Evolutionary conservation across 2,888 invertebrate species (phyloP).

Genomic region (Acanthopleura granulata): DNA sequence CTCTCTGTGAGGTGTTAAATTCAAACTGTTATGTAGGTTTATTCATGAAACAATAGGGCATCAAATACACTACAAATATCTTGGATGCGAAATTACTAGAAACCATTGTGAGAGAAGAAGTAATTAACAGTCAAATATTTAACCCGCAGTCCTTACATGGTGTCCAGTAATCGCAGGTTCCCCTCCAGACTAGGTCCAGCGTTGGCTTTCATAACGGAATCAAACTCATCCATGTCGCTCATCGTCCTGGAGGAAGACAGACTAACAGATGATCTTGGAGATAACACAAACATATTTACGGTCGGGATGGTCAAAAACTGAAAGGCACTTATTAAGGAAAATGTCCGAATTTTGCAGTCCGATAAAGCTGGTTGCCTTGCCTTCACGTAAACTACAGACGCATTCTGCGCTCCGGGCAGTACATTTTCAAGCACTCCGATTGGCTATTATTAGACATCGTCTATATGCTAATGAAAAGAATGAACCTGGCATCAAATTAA

Average conservation of each 20-base stretch:
- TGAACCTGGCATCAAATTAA: no score
- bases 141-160: slow-evolving; percentile 34
- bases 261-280: not conserved
- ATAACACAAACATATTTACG: not conserved
- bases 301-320: no score
- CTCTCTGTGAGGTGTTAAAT: no score
- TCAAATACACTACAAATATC: no score
- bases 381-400: slow-evolving; percentile 36
- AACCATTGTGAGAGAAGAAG: not conserved
- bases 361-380: slow-evolving; percentile 35
- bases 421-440: not conserved
- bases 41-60: no score
- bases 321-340: no score
- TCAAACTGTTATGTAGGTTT: no score
- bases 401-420: not conserved
- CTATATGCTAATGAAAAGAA: no score
- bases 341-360: no score
- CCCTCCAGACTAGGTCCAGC: slow-evolving; percentile 41
- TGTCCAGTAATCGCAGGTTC: slow-evolving; percentile 37
- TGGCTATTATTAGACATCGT: not conserved
- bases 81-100: not conserved
- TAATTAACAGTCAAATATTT: not conserved
- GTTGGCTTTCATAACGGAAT: not conserved
- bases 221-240: slow-evolving; percentile 17
- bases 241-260: slow-evolving; percentile 24